phyloP scores from a whole-genome alignment of 1,140 invertebrate genomes.

The Heliconius himera region DNA sequence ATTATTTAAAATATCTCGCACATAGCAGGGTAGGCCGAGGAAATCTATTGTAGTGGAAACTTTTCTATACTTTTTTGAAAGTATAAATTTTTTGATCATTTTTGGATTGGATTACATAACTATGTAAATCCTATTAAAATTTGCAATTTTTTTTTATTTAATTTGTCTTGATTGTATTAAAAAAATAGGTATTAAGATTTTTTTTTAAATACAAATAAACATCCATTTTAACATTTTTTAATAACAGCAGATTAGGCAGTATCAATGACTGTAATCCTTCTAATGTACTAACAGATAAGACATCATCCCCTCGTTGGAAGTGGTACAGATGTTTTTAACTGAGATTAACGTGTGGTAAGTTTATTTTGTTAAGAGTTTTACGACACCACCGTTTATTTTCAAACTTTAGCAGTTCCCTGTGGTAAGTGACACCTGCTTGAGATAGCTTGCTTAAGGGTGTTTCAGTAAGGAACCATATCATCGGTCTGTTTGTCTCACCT shows the following conservation, averaged over 20 bases:
- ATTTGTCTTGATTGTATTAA: no score
- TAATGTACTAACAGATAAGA: slow-evolving; percentile 53
- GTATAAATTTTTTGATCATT: no score
- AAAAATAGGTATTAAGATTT: no score
- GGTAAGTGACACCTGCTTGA: slow-evolving; percentile 72
- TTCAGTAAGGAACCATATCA: not conserved
- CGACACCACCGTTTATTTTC: slow-evolving; percentile 68
- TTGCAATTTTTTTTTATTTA: no score
- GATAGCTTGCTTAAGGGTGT: slow-evolving; percentile 47
- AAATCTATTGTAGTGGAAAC: no score
- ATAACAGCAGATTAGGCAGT: not conserved
- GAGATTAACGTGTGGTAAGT: slow-evolving; percentile 67
- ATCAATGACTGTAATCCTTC: slow-evolving; percentile 25
- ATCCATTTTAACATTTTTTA: not conserved
- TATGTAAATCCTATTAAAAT: no score
- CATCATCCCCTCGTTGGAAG: slow-evolving; percentile 57
- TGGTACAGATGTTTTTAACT: slow-evolving; percentile 67
- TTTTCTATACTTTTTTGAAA: no score
- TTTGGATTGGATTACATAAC: no score
- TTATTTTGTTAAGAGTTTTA: slow-evolving; percentile 79
- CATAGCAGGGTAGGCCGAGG: no score
- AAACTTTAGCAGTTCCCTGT: slow-evolving; percentile 59
- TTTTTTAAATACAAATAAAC: no score
- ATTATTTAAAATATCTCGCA: no score
- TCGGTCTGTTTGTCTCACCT: not conserved